Conservation (phyloP, 2,888 invertebrate genomes). For the Melieria picta region DNA sequence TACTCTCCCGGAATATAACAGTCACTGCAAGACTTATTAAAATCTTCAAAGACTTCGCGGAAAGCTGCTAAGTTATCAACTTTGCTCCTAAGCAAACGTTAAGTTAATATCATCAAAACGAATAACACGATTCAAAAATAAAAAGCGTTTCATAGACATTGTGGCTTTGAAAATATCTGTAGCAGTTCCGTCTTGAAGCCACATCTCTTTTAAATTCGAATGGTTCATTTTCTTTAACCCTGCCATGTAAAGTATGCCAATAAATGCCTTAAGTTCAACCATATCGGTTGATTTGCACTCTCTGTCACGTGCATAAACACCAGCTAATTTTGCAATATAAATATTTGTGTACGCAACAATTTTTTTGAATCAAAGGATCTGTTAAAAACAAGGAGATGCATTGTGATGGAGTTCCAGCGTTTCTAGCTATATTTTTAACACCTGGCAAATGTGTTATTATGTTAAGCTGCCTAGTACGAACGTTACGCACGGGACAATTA, state of each 20-base stretch:
- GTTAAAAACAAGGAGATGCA: constrained; percentile 5
- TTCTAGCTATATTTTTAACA: constrained; percentile 7
- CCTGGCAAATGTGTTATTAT: constrained; percentile 7
- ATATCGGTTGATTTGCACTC: constrained; percentile 13
- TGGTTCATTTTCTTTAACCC: constrained; percentile 8
- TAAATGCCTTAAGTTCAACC: constrained; percentile 13
- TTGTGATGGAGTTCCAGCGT: constrained; percentile 16
- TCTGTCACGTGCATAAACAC: constrained; percentile 8
- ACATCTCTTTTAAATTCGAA: constrained; percentile 9
- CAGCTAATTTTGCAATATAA: constrained; percentile 7
- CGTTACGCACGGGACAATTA: background rate
- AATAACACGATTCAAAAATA: constrained; percentile 6
- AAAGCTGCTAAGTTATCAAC: constrained; percentile 21
- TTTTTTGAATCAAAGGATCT: constrained; percentile 11
- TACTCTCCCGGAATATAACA: constrained; percentile 17
- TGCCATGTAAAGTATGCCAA: constrained; percentile 16
- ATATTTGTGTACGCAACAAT: constrained; percentile 14
- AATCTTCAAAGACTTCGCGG: constrained; percentile 10
- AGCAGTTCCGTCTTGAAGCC: constrained; percentile 12
- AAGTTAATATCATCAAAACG: constrained; percentile 13
- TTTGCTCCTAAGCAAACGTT: background rate
- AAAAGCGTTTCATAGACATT: background rate
- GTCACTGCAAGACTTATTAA: constrained; percentile 12
- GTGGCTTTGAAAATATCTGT: background rate
- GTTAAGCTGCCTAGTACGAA: background rate